Percentiles rank a stretch among this genome's conserved stretches.
Conservation (phyloP, 2,888 invertebrate species). For the Atherix ibis region DNA sequence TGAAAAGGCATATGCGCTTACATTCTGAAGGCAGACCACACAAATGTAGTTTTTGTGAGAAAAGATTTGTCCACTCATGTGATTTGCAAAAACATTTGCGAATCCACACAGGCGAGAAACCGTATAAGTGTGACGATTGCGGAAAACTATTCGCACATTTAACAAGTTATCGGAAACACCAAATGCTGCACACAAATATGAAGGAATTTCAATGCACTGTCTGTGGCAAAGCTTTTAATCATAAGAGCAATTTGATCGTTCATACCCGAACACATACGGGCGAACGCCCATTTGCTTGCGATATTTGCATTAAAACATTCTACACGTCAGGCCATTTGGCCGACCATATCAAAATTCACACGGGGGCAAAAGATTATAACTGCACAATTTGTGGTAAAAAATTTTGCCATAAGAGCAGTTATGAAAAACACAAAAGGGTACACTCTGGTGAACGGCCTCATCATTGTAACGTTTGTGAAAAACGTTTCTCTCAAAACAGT, state of each 20-base stretch:
- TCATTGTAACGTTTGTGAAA: conserved; percentile 6
- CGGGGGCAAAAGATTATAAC: conserved; percentile 1
- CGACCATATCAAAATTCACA: conserved; percentile 10
- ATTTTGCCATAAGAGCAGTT: conserved; percentile 7
- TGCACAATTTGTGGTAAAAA: conserved; percentile 8
- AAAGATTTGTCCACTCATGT: conserved; percentile 8
- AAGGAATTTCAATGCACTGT: conserved; percentile 8
- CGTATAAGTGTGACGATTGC: conserved; percentile 8
- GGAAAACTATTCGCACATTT: conserved; percentile 7
- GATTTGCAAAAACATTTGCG: conserved; percentile 9
- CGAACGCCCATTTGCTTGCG: conserved; percentile 8
- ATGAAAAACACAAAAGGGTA: conserved; percentile 7
- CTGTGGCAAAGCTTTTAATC: conserved; percentile 10
- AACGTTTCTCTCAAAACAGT: conserved; percentile 6
- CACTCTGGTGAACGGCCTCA: conserved; percentile 9
- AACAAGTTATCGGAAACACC: conserved; percentile 8
- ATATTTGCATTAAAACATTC: conserved; percentile 8
- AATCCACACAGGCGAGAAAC: conserved; percentile 11
- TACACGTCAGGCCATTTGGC: conserved; percentile 6
- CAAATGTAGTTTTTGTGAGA: conserved; percentile 9
- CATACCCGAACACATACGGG: conserved; percentile 8
- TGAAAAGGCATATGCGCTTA: conserved; percentile 6
- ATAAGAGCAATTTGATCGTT: conserved; percentile 7
- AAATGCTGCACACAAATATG: conserved; percentile 5
- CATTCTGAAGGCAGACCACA: conserved; percentile 9